Conservation (phyloP, 1,140 invertebrate genomes). For the Nymphalis io region DNA sequence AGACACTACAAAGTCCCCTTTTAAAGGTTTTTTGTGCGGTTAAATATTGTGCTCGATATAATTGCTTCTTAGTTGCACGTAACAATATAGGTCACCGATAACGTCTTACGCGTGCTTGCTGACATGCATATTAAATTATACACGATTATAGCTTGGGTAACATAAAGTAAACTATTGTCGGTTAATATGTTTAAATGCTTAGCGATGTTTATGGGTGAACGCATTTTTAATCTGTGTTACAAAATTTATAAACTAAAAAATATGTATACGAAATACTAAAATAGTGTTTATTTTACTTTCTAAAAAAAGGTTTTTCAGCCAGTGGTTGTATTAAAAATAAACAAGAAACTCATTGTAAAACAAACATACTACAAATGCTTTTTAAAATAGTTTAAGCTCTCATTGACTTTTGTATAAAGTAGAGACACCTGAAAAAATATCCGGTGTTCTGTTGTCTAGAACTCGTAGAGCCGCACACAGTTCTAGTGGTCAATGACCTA, state of each 20-base stretch:
- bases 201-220: neutral
- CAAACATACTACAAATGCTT: too few species aligned
- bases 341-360: too few species aligned
- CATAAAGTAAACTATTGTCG: constrained; percentile 12
- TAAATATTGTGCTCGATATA: neutral
- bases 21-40: neutral
- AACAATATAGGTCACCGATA: constrained; percentile 24
- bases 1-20: neutral
- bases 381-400: neutral
- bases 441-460: constrained; percentile 26
- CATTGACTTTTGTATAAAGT: constrained; percentile 5
- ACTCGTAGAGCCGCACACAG: constrained; percentile 49
- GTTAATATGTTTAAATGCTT: constrained; percentile 5
- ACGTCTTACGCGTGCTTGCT: constrained; percentile 13
- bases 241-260: too few species aligned
- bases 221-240: too few species aligned
- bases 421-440: constrained; percentile 16
- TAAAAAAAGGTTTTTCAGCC: too few species aligned
- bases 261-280: too few species aligned
- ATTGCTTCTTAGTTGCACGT: neutral
- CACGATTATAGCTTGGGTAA: neutral
- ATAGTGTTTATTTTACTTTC: too few species aligned
- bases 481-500: constrained; percentile 65
- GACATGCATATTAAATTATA: constrained; percentile 24
- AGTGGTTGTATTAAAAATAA: neutral